Evolutionary conservation across 2,888 invertebrate genomes (phyloP).

Genomic region (Laspeyria flexula): DNA sequence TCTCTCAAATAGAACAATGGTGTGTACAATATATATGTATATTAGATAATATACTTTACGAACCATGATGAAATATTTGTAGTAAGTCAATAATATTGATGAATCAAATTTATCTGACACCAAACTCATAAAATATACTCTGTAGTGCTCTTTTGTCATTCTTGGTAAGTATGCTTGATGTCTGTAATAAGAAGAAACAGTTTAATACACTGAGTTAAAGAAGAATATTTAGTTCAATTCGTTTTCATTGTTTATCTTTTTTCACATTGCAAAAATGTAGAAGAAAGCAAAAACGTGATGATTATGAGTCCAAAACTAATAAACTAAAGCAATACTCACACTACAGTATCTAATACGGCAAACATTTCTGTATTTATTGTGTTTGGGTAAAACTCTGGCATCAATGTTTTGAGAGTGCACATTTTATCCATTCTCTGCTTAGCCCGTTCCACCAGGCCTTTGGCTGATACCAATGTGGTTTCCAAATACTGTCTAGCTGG

Average conservation of each 20-base stretch:
- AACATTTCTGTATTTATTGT: slow-evolving; percentile 46
- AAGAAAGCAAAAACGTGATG: too few species aligned
- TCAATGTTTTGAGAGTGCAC: slow-evolving; percentile 60
- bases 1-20: too few species aligned
- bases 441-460: slow-evolving; percentile 64
- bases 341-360: slow-evolving; percentile 26
- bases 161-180: slow-evolving; percentile 48
- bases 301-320: too few species aligned
- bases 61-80: slow-evolving; percentile 42
- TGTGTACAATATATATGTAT: too few species aligned
- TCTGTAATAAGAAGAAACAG: slow-evolving; percentile 37
- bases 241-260: too few species aligned
- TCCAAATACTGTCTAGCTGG: slow-evolving; percentile 63
- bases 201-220: too few species aligned
- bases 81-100: slow-evolving; percentile 36
- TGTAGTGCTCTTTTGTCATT: slow-evolving; percentile 52
- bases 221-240: too few species aligned
- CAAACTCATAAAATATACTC: slow-evolving; percentile 46
- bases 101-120: slow-evolving; percentile 30
- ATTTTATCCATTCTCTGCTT: slow-evolving; percentile 61
- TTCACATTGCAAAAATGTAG: too few species aligned
- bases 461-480: slow-evolving; percentile 51
- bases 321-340: slow-evolving; percentile 49
- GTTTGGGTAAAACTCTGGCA: slow-evolving; percentile 57
- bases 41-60: too few species aligned